Evolutionary conservation across 1,140 invertebrate species (phyloP), one percentile per base, ranked within the genome.

Genomic region (Berghia stephanieae): DNA sequence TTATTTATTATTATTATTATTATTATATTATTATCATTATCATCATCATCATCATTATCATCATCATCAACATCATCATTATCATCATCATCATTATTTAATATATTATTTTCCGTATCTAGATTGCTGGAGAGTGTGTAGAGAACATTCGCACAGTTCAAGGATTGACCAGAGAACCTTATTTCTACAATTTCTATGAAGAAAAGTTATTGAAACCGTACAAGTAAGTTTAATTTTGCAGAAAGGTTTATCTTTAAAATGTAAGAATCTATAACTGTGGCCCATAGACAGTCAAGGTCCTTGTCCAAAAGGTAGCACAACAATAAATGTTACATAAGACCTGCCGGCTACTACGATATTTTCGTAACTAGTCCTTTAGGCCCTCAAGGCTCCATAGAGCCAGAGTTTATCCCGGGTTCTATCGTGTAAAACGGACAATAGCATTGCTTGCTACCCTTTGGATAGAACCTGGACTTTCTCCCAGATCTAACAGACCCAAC

Each of bases 61-160:
- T n/a, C n/a, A n/a, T n/a, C n/a, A n/a, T n/a, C n/a, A n/a, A n/a
- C n/a, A n/a, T n/a, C n/a, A n/a, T n/a, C n/a, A n/a, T n/a, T n/a
- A n/a, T n/a, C n/a, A n/a, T n/a, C n/a, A n/a, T n/a, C n/a, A n/a
- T n/a, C n/a, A n/a, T n/a, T n/a, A n/a, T n/a, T n/a, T n/a, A n/a
- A n/a, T n/a, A n/a, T n/a, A n/a, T n/a, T n/a, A n/a, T n/a, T n/a
- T n/a, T n/a, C n/a, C n/a, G n/a, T n/a, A n/a, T n/a, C n/a, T n/a
- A 88, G 87, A 81, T 90, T 18, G 91, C 91, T 10, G 87, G 91
- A 67, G 91, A 92, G 85, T 85, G 90, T 2, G 91, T 92, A 49
- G 88, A 88, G 73, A 92, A 92, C 81, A 91, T 92, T n/a, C 83
- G 91, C 60, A 92, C 92, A n/a, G 91, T 92, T 2, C 90, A 91